Base-by-base conservation (phyloP, 1,140 invertebrate genomes). In the Palaemon carinicauda region DNA sequence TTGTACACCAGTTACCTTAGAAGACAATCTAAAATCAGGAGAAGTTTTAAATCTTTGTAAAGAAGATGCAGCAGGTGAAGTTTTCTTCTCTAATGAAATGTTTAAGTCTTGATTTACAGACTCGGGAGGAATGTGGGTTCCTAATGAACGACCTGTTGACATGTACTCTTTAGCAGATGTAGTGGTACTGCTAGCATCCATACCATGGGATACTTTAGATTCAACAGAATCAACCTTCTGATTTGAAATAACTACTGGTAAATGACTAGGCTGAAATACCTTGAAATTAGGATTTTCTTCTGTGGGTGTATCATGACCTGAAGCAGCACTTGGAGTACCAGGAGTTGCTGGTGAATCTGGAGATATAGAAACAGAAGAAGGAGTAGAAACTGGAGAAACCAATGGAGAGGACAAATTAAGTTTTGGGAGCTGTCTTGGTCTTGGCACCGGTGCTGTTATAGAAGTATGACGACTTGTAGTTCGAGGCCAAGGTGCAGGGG, bases 341-440 rank as follows among this genome's bases (percentile, higher is more conserved):
- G 87, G 87, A n/a, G 84, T 86, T 51, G 84, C 84, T 33, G 84
- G 84, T 14, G 87, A 88, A 73, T 88, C 87, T 74, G 80, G 80
- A 56, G 87, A 82, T 14, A 86, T 86, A 10, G 84, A 86, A 17
- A 86, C 79, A 29, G 86, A 82, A 27, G 82, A 88, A 60, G 87
- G 82, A 24, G 65, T 71, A 19, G 87, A 78, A 10, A 84, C 81
- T 12, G 87, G 81, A 21, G 87, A 80, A 21, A 84, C 51, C 14
- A 80, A 65, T 21, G 81, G 81, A 29, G 87, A 82, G 14, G 79
- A 33, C 41, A 88, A 31, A 50, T 73, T 88, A 21, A 83, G 75
- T 51, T 78, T 73, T 29, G 87, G 87, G 14, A 88, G 78, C 33
- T 88, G 81, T 21, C 87, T 75, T 27, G 87, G 87, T 65, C 81